These are phyloP conservation scores for Osmerus eperlanus DNA, from an alignment of 2,113 vertebrate genomes.

Conservation along the genomic window DNA sequence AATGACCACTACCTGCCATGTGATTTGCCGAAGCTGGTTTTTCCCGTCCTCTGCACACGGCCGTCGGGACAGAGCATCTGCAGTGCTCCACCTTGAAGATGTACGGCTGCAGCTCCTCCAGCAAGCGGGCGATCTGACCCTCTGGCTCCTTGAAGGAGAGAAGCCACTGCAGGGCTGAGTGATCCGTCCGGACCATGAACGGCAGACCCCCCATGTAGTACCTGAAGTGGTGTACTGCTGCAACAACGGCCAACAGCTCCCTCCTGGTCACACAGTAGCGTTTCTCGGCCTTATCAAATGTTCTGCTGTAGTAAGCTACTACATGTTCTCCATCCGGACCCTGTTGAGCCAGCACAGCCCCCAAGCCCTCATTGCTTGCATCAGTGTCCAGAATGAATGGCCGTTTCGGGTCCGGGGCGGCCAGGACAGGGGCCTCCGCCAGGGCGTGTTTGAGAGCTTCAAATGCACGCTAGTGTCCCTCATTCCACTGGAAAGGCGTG, in stretches of 20 bases:
- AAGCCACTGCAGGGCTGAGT: neutral
- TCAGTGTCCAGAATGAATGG: neutral
- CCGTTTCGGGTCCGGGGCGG: neutral
- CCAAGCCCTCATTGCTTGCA: neutral
- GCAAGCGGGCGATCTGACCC: slow-evolving; percentile 1
- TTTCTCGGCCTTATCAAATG: neutral
- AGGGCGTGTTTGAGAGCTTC: neutral
- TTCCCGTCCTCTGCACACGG: too few relatives aligned
- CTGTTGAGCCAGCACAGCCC: neutral
- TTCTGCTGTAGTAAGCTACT: neutral
- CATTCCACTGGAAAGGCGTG: too few relatives aligned
- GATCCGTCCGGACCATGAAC: neutral
- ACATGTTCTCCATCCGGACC: neutral
- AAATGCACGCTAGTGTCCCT: too few relatives aligned
- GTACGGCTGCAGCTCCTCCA: neutral
- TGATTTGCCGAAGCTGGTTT: too few relatives aligned
- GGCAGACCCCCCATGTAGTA: neutral
- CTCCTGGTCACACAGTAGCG: neutral
- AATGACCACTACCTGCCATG: too few relatives aligned
- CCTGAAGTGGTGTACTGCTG: neutral
- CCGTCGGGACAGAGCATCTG: too few relatives aligned
- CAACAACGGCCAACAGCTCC: neutral
- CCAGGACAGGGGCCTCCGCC: neutral
- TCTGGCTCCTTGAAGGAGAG: neutral
- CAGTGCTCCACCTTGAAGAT: neutral